Evolutionary conservation across 2,888 invertebrate genomes (phyloP), one percentile per base, ranked within the genome.

Genomic region (Mylabris sibirica): DNA sequence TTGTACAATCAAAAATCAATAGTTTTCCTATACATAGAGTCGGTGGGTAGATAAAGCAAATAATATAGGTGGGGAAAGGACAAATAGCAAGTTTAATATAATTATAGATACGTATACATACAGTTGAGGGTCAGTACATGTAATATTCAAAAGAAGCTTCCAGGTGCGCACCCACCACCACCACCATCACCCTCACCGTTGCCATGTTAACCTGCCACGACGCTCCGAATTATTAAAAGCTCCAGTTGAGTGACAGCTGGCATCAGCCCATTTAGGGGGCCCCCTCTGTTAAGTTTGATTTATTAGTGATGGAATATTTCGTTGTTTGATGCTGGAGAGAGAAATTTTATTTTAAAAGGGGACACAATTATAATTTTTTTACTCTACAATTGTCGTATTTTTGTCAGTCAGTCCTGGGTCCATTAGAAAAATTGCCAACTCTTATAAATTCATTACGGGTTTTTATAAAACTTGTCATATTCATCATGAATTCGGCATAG

Each of bases 131-230:
- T 63, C 69, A 68, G 63, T 53, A 60, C 71, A 73, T 74, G 73
- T 72, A 74, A 74, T 73, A 74, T 74, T 74, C 73, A 74, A 73
- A 64, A 73, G 70, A 63, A 67, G 66, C 67, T 64, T 69, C 70
- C 73, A 74, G 70, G 70, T 72, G 74, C 64, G 66, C 44, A 44
- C 44, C 44, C 30, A 30, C 30, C 5, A 8, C 30, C 30, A 30
- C 44, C 30, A 30, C 30, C 5, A 8, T 8, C 30, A 30, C 30
- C 30, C 30, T 30, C 30, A 17, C 68, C 26, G 74, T 74, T 72
- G 69, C 73, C 69, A 74, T 74, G 72, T 67, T 72, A 69, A 73
- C 74, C 67, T 63, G 65, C 67, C 62, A 72, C 69, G 71, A 71
- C 67, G 68, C 59, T 66, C 49, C 67, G 67, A 72, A 74, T 74